phyloP scores from a whole-genome alignment of 2,797 vertebrate genomes.

The Mionectes olivaceus region DNA sequence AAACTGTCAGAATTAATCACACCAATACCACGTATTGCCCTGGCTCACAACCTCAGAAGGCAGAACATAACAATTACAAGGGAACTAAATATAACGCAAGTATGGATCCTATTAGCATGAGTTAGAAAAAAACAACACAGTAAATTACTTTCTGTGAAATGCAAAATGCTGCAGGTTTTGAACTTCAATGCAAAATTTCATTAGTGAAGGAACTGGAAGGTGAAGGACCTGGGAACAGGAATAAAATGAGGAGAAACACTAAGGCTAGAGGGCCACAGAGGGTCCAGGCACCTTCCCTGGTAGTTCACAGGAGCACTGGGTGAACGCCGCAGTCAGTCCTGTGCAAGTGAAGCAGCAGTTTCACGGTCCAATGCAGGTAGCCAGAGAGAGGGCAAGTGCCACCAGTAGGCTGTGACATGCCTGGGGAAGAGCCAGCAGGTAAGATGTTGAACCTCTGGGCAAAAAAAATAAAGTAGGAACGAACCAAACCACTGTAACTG shows the following conservation, averaged over 20 bases:
- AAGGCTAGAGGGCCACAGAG: neutral
- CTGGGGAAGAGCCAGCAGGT: neutral
- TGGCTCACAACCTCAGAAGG: neutral
- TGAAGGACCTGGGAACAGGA: neutral
- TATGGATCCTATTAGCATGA: neutral
- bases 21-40: neutral
- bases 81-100: neutral
- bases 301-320: fast-evolving
- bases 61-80: neutral
- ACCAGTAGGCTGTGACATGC: neutral
- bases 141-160: neutral
- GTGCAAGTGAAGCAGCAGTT: fast-evolving
- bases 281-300: neutral
- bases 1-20: neutral
- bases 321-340: fast-evolving
- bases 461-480: neutral
- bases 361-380: fast-evolving
- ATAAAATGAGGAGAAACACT: neutral
- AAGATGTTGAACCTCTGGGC: neutral
- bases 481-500: fast-evolving
- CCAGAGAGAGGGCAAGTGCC: neutral
- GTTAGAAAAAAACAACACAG: fast-evolving
- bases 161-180: neutral
- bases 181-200: neutral
- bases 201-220: neutral